Percentiles rank a stretch among this genome's conserved stretches.
Evolutionary conservation across 2,888 invertebrate species (phyloP).

Genomic region (Strigamia maritima): DNA sequence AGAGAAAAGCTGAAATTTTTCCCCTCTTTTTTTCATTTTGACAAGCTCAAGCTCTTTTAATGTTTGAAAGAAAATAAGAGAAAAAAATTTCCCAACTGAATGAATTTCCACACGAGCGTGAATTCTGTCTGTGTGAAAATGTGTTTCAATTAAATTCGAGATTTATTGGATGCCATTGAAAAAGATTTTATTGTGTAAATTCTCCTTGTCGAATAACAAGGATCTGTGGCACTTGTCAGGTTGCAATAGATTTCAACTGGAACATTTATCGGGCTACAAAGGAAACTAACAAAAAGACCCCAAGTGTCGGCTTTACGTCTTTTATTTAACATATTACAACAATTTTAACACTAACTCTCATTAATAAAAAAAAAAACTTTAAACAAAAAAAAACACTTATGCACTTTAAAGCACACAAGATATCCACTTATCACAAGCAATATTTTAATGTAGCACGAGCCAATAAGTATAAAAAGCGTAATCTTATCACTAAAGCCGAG

Average conservation of each 20-base stretch:
- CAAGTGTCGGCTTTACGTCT: neutral
- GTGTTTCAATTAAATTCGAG: slow-evolving; percentile 17
- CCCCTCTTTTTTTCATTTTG: neutral
- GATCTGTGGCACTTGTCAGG: slow-evolving; percentile 7
- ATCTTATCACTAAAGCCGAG: neutral
- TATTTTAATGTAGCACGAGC: slow-evolving; percentile 2
- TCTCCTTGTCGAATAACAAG: slow-evolving; percentile 22
- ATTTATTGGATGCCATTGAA: slow-evolving; percentile 27
- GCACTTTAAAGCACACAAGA: neutral
- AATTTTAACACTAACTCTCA: too few relatives aligned
- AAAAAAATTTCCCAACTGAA: neutral
- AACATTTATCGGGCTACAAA: slow-evolving; percentile 7
- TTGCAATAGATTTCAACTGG: neutral
- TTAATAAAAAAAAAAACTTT: neutral
- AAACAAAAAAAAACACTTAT: neutral
- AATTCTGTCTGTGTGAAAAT: slow-evolving; percentile 9
- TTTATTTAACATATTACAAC: too few relatives aligned
- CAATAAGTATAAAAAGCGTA: slow-evolving; percentile 2
- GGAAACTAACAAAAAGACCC: neutral
- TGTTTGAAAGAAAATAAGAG: neutral
- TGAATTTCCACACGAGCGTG: slow-evolving; percentile 18
- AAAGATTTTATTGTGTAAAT: slow-evolving; percentile 17
- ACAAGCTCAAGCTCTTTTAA: neutral
- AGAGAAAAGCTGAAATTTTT: neutral
- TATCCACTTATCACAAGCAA: neutral